Base-by-base conservation (phyloP, 2,888 invertebrate species). In the Pollenia labialis region DNA sequence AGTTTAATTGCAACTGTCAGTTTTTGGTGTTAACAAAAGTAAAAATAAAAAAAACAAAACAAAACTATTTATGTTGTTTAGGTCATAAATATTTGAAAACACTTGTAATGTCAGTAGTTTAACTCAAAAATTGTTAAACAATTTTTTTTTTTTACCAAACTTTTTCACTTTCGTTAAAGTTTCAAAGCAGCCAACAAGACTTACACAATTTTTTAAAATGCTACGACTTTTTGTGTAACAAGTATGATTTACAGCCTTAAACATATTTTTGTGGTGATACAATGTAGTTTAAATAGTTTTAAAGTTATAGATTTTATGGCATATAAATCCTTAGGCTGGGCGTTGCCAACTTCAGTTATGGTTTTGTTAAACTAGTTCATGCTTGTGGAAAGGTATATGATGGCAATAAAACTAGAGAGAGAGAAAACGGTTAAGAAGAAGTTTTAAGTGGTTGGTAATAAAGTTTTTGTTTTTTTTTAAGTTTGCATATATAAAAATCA, bases 31-130 rank as follows among this genome's bases (percentile, higher is more conserved):
- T 86, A 79, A 84, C 72, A 60, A 84, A 84, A 79, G 42, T 64
- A 44, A 68, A 60, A 82, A n/a, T n/a, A 52, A 16, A 69, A 62
- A 68, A 79, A 72, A 71, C 42, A 23, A 1, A 32, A 32, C 68
- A 62, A 66, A 83, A 83, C 60, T 80, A 84, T 85, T 83, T 83
- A 76, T 77, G 74, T 79, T 68, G 79, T 74, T 85, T 74, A 16
- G 84, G 68, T 81, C 85, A 87, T 89, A 89, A 89, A 89, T 89
- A 88, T 88, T 88, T 87, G 32, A 32, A 87, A 89, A 88, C 89
- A 89, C 88, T 89, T 89, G 89, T 89, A 88, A 88, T 89, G 89
- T 88, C 85, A 88, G 89, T 76, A 87, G 87, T 77, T 88, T 84
- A 87, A 69, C 58, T 14, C 54, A 84, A 77, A 88, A 58, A 71